Percentiles rank a stretch among this genome's conserved stretches.
phyloP scores from a whole-genome alignment of 2,113 vertebrate genomes.

The Hassar affinis region DNA sequence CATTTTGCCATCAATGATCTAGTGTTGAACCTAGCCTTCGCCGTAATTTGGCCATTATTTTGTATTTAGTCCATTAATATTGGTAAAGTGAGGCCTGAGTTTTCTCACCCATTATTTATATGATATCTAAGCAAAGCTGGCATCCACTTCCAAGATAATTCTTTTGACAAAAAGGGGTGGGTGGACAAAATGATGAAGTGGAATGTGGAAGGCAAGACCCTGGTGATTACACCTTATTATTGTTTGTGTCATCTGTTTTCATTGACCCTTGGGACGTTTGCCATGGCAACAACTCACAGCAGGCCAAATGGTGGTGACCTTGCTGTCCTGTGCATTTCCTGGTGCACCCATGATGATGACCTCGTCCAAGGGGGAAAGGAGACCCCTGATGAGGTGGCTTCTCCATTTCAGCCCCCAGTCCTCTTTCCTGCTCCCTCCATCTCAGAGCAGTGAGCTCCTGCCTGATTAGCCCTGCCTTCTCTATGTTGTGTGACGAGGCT shows the following conservation, averaged over 20 bases:
- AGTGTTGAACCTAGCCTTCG: not conserved
- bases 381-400: constrained; percentile 92
- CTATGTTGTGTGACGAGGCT: constrained; percentile 79
- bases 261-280: constrained; percentile 87
- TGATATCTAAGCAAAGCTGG: constrained; percentile 85
- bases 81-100: not conserved
- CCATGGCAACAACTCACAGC: constrained; percentile 90
- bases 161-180: constrained; percentile 66
- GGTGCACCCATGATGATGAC: constrained; percentile 90
- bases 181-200: constrained; percentile 61
- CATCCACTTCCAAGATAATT: constrained; percentile 90
- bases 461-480: constrained; percentile 84
- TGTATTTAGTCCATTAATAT: not conserved
- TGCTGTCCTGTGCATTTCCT: constrained; percentile 90
- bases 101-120: constrained; percentile 84
- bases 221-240: constrained; percentile 75
- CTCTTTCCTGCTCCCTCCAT: constrained; percentile 73
- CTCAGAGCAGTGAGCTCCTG: constrained; percentile 66
- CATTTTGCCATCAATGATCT: not conserved
- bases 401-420: constrained; percentile 87
- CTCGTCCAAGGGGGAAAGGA: constrained; percentile 83
- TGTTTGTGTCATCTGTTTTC: constrained; percentile 90
- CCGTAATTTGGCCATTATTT: not conserved
- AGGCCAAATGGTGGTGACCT: constrained; percentile 86
- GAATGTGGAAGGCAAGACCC: constrained; percentile 69